Conservation (phyloP, 1,140 invertebrate species). For the Cydia fagiglandana region DNA sequence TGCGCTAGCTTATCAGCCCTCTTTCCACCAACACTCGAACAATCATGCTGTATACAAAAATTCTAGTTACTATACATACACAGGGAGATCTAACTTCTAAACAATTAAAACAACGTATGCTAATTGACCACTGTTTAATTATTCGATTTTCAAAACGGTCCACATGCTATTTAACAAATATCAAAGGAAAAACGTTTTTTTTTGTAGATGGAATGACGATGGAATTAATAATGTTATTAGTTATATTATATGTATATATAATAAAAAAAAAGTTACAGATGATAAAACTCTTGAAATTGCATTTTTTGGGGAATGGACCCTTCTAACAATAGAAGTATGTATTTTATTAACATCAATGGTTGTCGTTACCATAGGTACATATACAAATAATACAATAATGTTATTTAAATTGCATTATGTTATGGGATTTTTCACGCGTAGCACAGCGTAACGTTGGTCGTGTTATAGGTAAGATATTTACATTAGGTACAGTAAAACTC, state of each 20-base stretch:
- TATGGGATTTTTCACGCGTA: not conserved
- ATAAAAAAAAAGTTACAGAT: not conserved
- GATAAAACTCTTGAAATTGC: not conserved
- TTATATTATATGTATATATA: not conserved
- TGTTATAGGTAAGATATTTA: not conserved
- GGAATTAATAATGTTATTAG: no score
- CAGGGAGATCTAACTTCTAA: conserved; percentile 14
- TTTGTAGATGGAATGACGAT: no score
- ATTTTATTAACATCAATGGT: not conserved
- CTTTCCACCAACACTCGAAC: conserved; percentile 54
- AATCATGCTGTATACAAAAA: conserved; percentile 55
- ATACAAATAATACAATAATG: not conserved
- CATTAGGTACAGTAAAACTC: not conserved
- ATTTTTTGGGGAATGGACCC: not conserved
- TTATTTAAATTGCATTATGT: not conserved
- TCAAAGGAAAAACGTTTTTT: not conserved
- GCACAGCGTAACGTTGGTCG: not conserved
- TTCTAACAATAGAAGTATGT: not conserved
- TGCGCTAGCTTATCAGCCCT: conserved; percentile 39
- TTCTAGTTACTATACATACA: conserved; percentile 40
- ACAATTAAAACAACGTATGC: conserved; percentile 27
- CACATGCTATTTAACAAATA: conserved; percentile 5
- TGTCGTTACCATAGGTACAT: not conserved
- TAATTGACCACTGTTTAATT: conserved; percentile 14
- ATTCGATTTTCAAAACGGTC: not conserved